phyloP scores from a whole-genome alignment of 1,140 invertebrate species.

The Camponotus floridanus region DNA sequence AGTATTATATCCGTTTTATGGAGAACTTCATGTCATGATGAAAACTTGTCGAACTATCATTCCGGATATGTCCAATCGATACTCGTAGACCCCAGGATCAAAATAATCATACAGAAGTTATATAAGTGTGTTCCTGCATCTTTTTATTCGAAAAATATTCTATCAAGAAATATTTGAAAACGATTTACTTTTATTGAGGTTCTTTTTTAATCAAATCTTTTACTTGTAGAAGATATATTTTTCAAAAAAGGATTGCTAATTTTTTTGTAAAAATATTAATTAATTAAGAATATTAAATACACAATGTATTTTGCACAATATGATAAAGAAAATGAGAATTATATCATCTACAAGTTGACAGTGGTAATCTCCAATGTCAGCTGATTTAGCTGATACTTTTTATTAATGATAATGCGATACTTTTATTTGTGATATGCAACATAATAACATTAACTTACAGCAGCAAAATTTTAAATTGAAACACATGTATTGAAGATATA shows the following conservation, averaged over 20 bases:
- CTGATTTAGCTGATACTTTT: conserved; percentile 6
- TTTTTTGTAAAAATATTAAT: background rate
- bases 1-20: conserved; percentile 60
- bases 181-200: background rate
- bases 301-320: background rate
- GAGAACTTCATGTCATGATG: conserved; percentile 54
- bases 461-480: conserved; percentile 18
- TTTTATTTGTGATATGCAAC: background rate
- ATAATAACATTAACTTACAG: background rate
- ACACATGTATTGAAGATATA: background rate
- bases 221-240: background rate
- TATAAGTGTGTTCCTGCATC: background rate
- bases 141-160: background rate
- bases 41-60: conserved; percentile 15
- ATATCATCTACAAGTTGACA: background rate
- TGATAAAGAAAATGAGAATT: background rate
- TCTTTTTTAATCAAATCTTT: background rate
- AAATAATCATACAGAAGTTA: conserved; percentile 7
- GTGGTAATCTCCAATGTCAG: conserved; percentile 16
- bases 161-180: background rate
- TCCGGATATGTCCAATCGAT: conserved; percentile 45
- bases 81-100: conserved; percentile 10
- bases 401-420: conserved; percentile 19
- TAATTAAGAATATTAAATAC: background rate
- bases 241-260: background rate